phyloP scores from a whole-genome alignment of 2,888 invertebrate genomes.

The Resseliella maxima region DNA sequence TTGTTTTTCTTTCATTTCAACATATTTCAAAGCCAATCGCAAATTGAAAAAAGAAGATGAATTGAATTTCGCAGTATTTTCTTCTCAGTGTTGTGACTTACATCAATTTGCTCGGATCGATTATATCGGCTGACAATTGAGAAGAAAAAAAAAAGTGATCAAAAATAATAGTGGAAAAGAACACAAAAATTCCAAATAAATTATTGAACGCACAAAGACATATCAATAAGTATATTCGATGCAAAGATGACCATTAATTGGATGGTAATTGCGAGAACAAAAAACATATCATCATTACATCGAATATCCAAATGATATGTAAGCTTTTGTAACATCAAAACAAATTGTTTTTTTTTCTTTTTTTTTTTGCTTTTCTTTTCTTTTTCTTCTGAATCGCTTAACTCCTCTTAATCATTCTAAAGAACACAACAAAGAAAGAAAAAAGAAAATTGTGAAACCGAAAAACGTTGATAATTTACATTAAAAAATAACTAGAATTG shows the following conservation, averaged over 20 bases:
- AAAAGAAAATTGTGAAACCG: not conserved
- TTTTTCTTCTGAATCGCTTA: not conserved
- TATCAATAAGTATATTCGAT: not conserved
- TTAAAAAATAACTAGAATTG: constrained; percentile 36
- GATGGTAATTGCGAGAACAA: constrained; percentile 40
- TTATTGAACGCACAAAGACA: not conserved
- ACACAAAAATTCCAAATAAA: not conserved
- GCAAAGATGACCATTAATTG: not conserved
- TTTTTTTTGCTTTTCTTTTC: too few species aligned
- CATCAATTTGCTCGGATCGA: too few species aligned
- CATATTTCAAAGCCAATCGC: too few species aligned
- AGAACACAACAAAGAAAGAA: not conserved
- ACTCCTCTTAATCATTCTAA: not conserved
- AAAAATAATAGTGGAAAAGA: not conserved
- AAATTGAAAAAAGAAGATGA: too few species aligned
- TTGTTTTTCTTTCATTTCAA: too few species aligned
- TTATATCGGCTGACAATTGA: not conserved
- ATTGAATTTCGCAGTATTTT: too few species aligned
- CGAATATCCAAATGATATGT: not conserved
- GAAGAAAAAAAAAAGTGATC: not conserved
- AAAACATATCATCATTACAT: not conserved
- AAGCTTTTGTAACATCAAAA: not conserved
- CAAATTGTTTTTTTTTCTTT: not conserved
- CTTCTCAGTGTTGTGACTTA: too few species aligned
- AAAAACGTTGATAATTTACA: constrained; percentile 28